Percentiles rank a stretch among this genome's conserved stretches.
Conservation (phyloP, 2,888 invertebrate genomes). For the Ganaspis brasiliensis region DNA sequence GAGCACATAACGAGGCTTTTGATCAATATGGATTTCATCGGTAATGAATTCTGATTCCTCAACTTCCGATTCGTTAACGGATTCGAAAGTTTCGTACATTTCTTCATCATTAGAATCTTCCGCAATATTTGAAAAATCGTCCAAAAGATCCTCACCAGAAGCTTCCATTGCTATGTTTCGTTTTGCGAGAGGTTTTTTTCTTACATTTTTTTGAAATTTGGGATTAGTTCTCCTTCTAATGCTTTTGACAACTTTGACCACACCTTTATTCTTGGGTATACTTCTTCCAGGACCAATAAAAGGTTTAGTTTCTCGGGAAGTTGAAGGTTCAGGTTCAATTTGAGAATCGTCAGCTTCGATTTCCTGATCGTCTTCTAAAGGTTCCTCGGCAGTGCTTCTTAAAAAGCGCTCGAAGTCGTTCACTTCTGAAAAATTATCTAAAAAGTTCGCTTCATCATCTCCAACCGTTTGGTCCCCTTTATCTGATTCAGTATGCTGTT, state of each 20-base stretch:
- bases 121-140: background rate
- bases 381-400: constrained; percentile 14
- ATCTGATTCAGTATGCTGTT: constrained; percentile 59
- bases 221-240: background rate
- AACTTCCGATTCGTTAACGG: constrained; percentile 50
- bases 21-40: constrained; percentile 44
- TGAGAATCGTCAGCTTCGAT: background rate
- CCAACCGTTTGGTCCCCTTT: constrained; percentile 11
- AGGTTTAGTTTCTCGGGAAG: constrained; percentile 64
- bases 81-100: constrained; percentile 17
- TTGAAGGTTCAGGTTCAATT: constrained; percentile 69
- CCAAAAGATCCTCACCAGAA: constrained; percentile 25
- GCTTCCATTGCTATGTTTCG: too few species aligned
- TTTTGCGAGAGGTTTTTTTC: background rate
- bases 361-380: constrained; percentile 3
- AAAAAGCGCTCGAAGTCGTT: constrained; percentile 48
- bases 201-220: background rate
- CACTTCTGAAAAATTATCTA: constrained; percentile 41
- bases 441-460: constrained; percentile 8
- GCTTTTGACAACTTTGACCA: background rate
- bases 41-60: constrained; percentile 48
- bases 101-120: background rate
- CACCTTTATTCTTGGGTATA: background rate
- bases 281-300: constrained; percentile 50
- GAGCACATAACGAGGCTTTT: background rate